A percentile compares a stretch with the other conserved stretches of the same genome.
phyloP scores from a whole-genome alignment of 2,888 invertebrate genomes.

The Drosophila limbata region DNA sequence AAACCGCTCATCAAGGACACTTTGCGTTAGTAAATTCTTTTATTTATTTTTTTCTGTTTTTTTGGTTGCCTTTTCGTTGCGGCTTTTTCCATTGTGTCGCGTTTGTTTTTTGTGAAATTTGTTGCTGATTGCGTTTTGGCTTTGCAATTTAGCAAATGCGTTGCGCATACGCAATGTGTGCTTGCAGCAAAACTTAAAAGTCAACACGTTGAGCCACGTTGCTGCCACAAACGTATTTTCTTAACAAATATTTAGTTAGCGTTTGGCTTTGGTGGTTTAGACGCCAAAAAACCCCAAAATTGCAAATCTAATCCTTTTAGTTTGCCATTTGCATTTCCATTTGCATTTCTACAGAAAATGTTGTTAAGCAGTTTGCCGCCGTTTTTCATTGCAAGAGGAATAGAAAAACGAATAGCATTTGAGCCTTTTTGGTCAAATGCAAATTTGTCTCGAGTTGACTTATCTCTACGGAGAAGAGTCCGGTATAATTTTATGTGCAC shows the following conservation, averaged over 20 bases:
- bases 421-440: slow-evolving; percentile 46
- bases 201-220: slow-evolving; percentile 40
- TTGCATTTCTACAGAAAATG: slow-evolving; percentile 43
- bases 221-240: slow-evolving; percentile 57
- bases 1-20: slow-evolving; percentile 62
- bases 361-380: slow-evolving; percentile 22
- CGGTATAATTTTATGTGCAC: slow-evolving; percentile 20
- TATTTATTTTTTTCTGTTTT: slow-evolving; percentile 3
- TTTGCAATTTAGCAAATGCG: slow-evolving; percentile 60
- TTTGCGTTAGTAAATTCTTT: slow-evolving; percentile 40
- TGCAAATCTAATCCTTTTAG: slow-evolving; percentile 66
- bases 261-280: slow-evolving; percentile 27
- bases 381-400: neutral
- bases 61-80: neutral
- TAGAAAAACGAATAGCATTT: slow-evolving; percentile 3
- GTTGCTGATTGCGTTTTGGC: slow-evolving; percentile 54
- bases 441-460: slow-evolving; percentile 52
- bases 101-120: slow-evolving; percentile 29
- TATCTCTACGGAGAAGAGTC: slow-evolving; percentile 5
- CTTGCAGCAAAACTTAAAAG: slow-evolving; percentile 40
- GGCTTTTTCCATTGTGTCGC: slow-evolving; percentile 25
- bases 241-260: slow-evolving; percentile 65
- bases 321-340: slow-evolving; percentile 52
- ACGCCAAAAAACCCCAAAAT: slow-evolving; percentile 30
- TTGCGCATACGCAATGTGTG: slow-evolving; percentile 62